Evolutionary conservation across 1,140 invertebrate genomes (phyloP), one percentile per base, ranked within the genome.

Genomic region (Adoxophyes honmai): DNA sequence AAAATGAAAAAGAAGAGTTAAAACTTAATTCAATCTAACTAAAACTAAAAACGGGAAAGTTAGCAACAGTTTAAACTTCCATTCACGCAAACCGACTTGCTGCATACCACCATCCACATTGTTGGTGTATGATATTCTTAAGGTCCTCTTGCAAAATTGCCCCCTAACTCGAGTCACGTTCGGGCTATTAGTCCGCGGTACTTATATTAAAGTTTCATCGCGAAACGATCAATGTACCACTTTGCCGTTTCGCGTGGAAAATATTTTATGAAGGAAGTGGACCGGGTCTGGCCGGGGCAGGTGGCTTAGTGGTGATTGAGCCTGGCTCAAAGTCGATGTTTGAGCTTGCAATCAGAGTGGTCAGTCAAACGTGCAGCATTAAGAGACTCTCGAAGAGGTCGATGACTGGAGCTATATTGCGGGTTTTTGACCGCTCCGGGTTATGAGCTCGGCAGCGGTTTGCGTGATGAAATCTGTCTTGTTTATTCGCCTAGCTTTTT

Each of bases 121-220:
- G 67, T 78, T 81, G 71, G 70, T 83, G 70, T 78, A 75, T 78
- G 70, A 77, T 81, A 79, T 81, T 73, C 72, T 75, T 77, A 75
- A 76, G 69, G 68, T 75, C 70, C 62, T 75, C 73, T 58, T 52
- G 59, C 66, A 64, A 79, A 80, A 78, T 78, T 75, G 67, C 60
- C 73, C 69, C 58, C 68, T 73, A 70, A 80, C 70, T 70, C 48
- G 52, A 77, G 73, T 86, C 82, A 86, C 81, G 82, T 84, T 78
- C 66, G 44, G 42, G 75, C 80, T 83, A 84, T 86, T 82, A 84
- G 70, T 79, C 72, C 72, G 57, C 59, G 58, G 77, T 83, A 80
- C 78, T 81, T 84, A 74, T 75, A 80, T 70, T 76, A 76, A 82
- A 84, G 75, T 84, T 86, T 80, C 75, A 76, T 73, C 70, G 70